These are phyloP conservation scores for Sarcophaga variegata DNA, from an alignment of 2,888 invertebrate species.

Conservation along the genomic window DNA sequence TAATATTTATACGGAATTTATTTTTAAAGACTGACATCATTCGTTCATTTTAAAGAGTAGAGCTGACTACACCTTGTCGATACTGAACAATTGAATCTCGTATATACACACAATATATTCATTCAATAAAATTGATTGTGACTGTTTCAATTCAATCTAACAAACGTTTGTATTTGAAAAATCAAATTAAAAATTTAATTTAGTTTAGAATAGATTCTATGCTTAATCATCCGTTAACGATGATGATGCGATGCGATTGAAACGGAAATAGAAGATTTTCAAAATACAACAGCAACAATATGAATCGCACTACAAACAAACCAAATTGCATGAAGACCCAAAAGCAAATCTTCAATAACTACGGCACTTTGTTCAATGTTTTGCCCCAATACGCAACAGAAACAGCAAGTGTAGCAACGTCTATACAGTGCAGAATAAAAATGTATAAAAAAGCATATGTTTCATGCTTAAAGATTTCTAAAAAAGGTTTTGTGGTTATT, in stretches of 20 bases:
- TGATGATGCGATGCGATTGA: constrained; percentile 30
- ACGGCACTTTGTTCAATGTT: constrained; percentile 26
- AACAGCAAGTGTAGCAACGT: constrained; percentile 60
- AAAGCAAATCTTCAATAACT: constrained; percentile 33
- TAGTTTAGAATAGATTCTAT: constrained; percentile 25
- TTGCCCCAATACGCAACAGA: neutral
- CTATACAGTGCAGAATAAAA: neutral
- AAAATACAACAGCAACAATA: constrained; percentile 36
- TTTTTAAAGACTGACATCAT: constrained; percentile 40
- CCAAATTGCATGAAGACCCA: constrained; percentile 24
- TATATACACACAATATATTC: neutral
- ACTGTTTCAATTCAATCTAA: neutral
- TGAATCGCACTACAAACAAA: constrained; percentile 6
- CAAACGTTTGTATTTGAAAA: constrained; percentile 6
- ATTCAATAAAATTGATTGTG: neutral
- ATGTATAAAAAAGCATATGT: no score
- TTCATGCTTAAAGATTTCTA: no score
- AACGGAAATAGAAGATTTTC: constrained; percentile 50
- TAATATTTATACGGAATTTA: neutral
- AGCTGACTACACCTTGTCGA: constrained; percentile 19
- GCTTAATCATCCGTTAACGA: constrained; percentile 56
- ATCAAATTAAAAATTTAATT: constrained; percentile 6
- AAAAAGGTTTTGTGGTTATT: no score
- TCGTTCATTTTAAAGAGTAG: neutral
- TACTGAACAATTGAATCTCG: constrained; percentile 14